These are phyloP conservation scores for Arbacia lixula DNA, from an alignment of 53 echinoderm and acorn worm species.

Conservation along the genomic window DNA sequence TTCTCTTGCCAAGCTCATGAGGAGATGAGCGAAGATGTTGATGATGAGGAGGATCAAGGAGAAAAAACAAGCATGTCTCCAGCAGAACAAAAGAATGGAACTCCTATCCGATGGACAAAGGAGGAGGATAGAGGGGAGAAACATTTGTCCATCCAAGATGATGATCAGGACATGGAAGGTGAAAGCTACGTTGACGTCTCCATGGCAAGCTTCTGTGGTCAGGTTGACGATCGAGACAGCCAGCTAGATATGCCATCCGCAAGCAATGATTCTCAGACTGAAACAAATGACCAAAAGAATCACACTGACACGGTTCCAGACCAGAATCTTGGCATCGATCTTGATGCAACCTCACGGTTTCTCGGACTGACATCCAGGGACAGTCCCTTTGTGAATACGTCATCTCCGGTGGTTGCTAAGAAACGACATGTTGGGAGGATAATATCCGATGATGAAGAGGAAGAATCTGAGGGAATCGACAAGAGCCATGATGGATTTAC, in stretches of 20 bases:
- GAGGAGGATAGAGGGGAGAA: no score
- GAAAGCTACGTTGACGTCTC: slow-evolving; percentile 47
- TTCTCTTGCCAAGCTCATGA: slow-evolving; percentile 41
- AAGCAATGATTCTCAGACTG: not conserved
- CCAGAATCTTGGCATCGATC: slow-evolving; percentile 21
- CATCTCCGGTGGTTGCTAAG: slow-evolving; percentile 28
- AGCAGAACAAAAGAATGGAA: no score
- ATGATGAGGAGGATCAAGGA: slow-evolving; percentile 1
- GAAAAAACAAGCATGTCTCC: no score
- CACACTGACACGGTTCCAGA: not conserved
- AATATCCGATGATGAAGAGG: slow-evolving; percentile 33
- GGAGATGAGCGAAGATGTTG: not conserved
- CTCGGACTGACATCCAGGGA: slow-evolving; percentile 35
- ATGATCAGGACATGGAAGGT: slow-evolving; percentile 2
- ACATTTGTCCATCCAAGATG: no score
- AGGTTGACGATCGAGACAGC: slow-evolving; percentile 8
- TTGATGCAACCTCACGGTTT: slow-evolving; percentile 40
- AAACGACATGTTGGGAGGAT: slow-evolving; percentile 5
- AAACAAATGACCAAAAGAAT: not conserved
- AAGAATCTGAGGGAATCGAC: not conserved
- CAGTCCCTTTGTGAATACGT: slow-evolving; percentile 36
- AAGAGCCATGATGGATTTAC: not conserved
- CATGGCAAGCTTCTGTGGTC: slow-evolving; percentile 54
- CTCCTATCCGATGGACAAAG: no score
- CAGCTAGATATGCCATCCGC: not conserved